Base-by-base conservation (phyloP, 2,113 vertebrate species). In the Oryctolagus cuniculus region DNA sequence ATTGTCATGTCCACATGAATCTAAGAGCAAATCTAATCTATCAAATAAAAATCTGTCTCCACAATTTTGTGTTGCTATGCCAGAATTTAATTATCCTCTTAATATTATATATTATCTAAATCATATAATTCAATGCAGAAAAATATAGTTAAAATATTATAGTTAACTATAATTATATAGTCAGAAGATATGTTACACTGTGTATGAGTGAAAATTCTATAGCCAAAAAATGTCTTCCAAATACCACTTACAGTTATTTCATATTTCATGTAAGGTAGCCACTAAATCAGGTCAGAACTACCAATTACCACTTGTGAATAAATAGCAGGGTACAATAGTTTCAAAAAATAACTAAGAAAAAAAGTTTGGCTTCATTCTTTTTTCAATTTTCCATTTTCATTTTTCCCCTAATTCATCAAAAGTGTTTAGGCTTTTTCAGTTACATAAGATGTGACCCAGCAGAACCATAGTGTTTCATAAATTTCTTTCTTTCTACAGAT, bases 401-500 rank as follows among this genome's bases (percentile, higher is more conserved):
- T 44, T 80, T 82, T 7, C 44, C 49, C 24, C 55, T 70, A 93
- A 93, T 9, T 97, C 89, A 69, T 81, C 84, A 87, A 78, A 96
- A 83, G 25, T 94, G 22, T 90, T 94, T n/a, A 84, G 80, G 38
- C 38, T 69, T 79, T 94, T 85, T 75, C 61, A 36, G 51, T 93
- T 93, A 94, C 58, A 1, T 83, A 89, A 94, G 22, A 91, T 88
- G 36, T 94, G 64, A 89, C 72, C n/a, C 1, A 82, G 10, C 84
- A 90, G 24, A 90, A 55, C 64, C 84, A 92, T 90, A n/a, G 19
- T 44, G 24, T 84, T 83, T 94, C 24, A 78, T 17, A 82, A 90
- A 51, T 95, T 66, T 93, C 93, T 96, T 73, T 61, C 96, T 97
- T 95, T 97, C 87, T 96, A 3, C 97, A 99, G 99, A 99, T 99